Evolutionary conservation across 2,113 vertebrate genomes (phyloP).

Genomic region (Picathartes gymnocephalus): DNA sequence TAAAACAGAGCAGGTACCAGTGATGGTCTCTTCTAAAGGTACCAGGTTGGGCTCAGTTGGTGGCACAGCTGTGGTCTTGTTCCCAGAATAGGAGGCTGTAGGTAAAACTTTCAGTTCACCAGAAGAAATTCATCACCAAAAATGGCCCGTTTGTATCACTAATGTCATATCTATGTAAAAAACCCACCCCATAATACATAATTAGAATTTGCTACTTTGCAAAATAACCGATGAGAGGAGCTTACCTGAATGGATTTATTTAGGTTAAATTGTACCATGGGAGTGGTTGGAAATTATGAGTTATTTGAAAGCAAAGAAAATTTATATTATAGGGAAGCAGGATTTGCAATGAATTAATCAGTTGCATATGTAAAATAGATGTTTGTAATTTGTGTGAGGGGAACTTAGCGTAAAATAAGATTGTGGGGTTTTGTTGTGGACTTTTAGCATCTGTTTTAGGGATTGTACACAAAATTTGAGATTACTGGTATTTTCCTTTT

Average conservation of each 20-base stretch:
- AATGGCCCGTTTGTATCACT: neutral
- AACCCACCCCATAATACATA: neutral
- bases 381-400: neutral
- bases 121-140: neutral
- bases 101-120: neutral
- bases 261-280: slow-evolving; percentile 23
- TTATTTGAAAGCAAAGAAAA: slow-evolving; percentile 44
- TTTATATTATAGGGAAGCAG: neutral
- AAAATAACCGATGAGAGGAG: neutral
- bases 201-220: neutral
- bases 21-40: neutral
- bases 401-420: neutral
- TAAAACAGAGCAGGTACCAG: neutral
- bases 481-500: slow-evolving; percentile 24
- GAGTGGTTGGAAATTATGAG: neutral
- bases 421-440: neutral
- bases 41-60: neutral
- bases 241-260: slow-evolving; percentile 15
- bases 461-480: neutral
- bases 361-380: neutral
- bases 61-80: neutral
- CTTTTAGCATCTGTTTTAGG: neutral
- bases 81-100: neutral
- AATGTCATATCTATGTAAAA: neutral
- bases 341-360: neutral